Conservation (phyloP, 2,888 invertebrate species). For the Myopa testacea region DNA sequence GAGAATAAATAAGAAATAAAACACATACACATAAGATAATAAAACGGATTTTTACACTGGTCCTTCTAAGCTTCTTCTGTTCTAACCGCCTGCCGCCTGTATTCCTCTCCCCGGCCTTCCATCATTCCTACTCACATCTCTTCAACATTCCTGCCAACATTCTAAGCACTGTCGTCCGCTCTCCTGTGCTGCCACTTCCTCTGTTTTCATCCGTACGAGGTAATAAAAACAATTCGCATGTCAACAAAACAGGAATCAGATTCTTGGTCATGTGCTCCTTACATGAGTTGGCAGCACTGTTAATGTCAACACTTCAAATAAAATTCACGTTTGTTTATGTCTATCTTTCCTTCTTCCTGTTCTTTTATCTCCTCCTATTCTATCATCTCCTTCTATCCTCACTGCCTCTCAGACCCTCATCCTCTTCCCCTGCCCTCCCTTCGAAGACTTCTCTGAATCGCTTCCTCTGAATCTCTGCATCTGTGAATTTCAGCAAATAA, state of each 20-base stretch:
- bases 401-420: too few species aligned
- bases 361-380: too few species aligned
- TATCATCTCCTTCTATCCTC: too few species aligned
- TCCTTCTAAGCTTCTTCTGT: too few species aligned
- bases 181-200: neutral
- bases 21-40: too few species aligned
- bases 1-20: too few species aligned
- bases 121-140: neutral
- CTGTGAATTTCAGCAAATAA: slow-evolving; percentile 27
- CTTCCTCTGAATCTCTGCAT: neutral
- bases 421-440: too few species aligned
- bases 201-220: neutral
- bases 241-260: neutral
- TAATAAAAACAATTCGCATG: neutral
- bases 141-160: neutral
- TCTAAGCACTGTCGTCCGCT: too few species aligned
- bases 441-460: too few species aligned
- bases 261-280: neutral
- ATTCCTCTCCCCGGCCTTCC: neutral
- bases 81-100: too few species aligned
- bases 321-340: neutral
- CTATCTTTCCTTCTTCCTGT: neutral
- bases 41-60: too few species aligned
- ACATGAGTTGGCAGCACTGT: neutral
- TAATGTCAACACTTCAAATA: neutral